Base-by-base conservation (phyloP, 2,888 invertebrate genomes). In the Melikaiella ostensackeni region DNA sequence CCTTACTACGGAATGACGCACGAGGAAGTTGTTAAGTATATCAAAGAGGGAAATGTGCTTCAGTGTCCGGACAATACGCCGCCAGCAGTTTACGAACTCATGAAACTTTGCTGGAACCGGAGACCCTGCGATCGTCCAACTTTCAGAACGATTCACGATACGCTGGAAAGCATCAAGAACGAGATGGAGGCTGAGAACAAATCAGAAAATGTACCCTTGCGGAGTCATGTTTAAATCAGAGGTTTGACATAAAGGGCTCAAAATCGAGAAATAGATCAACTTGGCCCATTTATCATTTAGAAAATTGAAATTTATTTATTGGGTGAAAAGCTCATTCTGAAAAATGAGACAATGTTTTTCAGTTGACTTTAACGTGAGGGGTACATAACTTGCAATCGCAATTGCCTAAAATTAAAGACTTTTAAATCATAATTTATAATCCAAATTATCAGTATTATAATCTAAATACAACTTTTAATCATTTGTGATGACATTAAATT, bases 1-100 rank as follows among this genome's bases (percentile, higher is more conserved):
- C 99, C 99, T 11, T 99, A 99, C 90, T 98, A 97, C 91, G 98
- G 98, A 7, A 96, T 98, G 96, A 98, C 98, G 16, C 98, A 99
- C 89, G 98, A 98, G 91, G 98, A 99, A 93, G 98, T 99, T 46
- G 97, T 98, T 19, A 96, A 96, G 89, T 98, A 96, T 92, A 94
- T 98, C 76, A 98, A 98, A 91, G 98, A 98, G 84, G 98, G 98
- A 16, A 97, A 98, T 91, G 96, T 98, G 63, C 94, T 99, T 74
- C 95, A 95, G 70, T 96, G 97, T 89, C 98, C 98, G 1, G 98
- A 98, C 83, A 97, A 97, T 89, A 98, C 97, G 62, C 97, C 97
- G 0, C 92, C 95, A 42, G 94, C 95, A 82, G 94, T 98, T 46
- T 98, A 98, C 92, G 96, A 98, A 80, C 92, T 99, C 63, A 98